Conservation (phyloP, 2,797 vertebrate genomes). For the Halcyon smyrnensis region DNA sequence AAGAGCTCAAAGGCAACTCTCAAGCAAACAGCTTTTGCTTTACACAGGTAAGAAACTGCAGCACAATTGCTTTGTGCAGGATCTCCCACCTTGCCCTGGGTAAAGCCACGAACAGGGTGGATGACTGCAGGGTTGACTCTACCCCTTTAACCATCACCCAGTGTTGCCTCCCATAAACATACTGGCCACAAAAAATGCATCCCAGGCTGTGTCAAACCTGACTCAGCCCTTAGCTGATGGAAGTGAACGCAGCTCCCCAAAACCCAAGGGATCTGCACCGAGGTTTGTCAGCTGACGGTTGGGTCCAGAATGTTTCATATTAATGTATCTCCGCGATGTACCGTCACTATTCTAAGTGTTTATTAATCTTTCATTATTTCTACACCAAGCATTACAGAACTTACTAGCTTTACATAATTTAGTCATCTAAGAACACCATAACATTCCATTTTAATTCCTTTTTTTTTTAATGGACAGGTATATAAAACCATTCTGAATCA, state of each 20-base stretch:
- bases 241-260: neutral
- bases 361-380: constrained; percentile 34
- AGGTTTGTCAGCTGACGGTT: neutral
- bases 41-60: neutral
- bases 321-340: neutral
- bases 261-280: neutral
- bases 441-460: neutral
- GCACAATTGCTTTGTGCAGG: neutral
- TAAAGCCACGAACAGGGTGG: neutral
- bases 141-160: neutral
- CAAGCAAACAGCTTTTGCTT: neutral
- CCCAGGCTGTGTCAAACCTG: neutral
- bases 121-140: neutral
- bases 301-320: neutral
- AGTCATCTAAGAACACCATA: neutral
- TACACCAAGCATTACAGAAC: neutral
- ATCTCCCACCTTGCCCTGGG: neutral
- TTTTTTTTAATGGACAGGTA: neutral
- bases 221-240: neutral
- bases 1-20: neutral
- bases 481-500: neutral
- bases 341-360: neutral
- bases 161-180: accelerated
- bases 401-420: neutral
- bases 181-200: neutral